Percentiles rank a stretch among this genome's conserved stretches.
Evolutionary conservation across 2,113 vertebrate species (phyloP).

Genomic region (Psittacara wagleri): DNA sequence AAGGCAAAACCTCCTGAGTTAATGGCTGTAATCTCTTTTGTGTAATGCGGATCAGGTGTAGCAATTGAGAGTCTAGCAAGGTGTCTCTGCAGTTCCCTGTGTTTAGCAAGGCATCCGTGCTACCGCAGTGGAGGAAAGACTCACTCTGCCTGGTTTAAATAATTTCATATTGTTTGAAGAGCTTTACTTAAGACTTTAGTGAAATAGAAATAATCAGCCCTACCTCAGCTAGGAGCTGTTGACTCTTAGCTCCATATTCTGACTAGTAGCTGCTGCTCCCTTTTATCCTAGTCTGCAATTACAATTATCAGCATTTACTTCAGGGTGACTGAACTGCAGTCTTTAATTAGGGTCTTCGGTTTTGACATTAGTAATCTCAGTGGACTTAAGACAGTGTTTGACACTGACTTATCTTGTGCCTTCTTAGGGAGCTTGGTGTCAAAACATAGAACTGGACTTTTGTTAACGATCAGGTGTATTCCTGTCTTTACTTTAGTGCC

Average conservation of each 20-base stretch:
- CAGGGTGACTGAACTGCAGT: not conserved
- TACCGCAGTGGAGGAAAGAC: not conserved
- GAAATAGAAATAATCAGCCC: not conserved
- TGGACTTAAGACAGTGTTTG: not conserved
- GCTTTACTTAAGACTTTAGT: not conserved
- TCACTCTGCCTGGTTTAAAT: not conserved
- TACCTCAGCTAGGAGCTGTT: not conserved
- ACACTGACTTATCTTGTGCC: not conserved
- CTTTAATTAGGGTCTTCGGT: not conserved
- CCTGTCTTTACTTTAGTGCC: not conserved
- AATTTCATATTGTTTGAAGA: not conserved
- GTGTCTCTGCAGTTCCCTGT: not conserved
- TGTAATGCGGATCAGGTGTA: not conserved
- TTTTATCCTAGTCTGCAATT: not conserved
- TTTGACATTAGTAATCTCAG: not conserved
- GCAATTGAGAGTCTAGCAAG: not conserved
- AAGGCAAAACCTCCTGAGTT: not conserved
- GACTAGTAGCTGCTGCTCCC: not conserved
- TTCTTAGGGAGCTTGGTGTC: not conserved
- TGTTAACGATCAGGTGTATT: not conserved
- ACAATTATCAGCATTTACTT: not conserved
- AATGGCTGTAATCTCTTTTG: not conserved
- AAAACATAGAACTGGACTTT: not conserved
- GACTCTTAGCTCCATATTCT: not conserved
- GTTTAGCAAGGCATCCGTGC: fast-evolving